Evolutionary conservation across 2,113 vertebrate species (phyloP), one percentile per base, ranked within the genome.

Genomic region (Psilopsiagon aurifrons): DNA sequence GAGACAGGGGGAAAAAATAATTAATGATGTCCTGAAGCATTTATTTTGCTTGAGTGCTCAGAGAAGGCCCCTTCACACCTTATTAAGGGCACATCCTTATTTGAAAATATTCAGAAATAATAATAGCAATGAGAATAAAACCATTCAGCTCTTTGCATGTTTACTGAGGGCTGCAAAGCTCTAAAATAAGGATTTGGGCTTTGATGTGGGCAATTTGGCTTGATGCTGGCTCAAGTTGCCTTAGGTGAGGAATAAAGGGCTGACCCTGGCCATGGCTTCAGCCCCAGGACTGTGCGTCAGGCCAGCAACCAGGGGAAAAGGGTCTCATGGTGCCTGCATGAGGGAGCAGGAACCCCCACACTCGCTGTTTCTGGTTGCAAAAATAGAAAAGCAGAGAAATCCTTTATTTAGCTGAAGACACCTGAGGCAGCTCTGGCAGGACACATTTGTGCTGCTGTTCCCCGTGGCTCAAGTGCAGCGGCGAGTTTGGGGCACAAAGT

Each of bases 71-170:
- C 7, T 64, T 78, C 23, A 35, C 29, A 35, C 27, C 52, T 57
- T 25, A 37, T 37, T 37, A 37, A 28, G 35, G 17, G 43, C 13
- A 63, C 12, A 39, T 51, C 3, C 13, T 74, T 13, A 24, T 29
- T 44, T 29, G 17, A 10, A 64, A 93, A 76, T 85, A 83, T 57
- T 87, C 18, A 69, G n/a, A 76, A 92, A 82, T 69, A 89, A 46
- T 27, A 66, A 29, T 14, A 43, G 10, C 2, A 47, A 66, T 7
- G 67, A 27, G 14, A 68, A 85, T 47, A 47, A 85, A 87, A 76
- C 75, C 27, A 2, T 49, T 39, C 39, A 37, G 7, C 28, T 78
- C 28, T 78, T 81, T 29, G 9, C 4, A 2, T 18, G 5, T 35
- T 11, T 39, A 6, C 47, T 23, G 27, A 29, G 6, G 37, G 24